Conservation (phyloP, 1,140 invertebrate species). For the Penaeus vannamei region DNA sequence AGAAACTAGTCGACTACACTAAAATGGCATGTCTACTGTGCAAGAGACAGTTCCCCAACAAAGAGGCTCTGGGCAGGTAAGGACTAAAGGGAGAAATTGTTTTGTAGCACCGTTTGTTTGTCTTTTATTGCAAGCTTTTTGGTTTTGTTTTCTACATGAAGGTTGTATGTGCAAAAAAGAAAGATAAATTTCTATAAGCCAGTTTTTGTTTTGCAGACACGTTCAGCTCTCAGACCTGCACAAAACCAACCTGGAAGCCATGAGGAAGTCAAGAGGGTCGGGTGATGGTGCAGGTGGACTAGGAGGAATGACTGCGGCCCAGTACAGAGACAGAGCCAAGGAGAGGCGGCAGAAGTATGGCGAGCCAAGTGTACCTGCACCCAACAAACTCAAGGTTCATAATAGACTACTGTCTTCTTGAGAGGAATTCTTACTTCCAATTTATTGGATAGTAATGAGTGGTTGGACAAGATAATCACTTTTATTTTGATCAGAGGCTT, state of each 20-base stretch:
- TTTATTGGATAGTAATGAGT: background rate
- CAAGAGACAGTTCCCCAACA: constrained; percentile 93
- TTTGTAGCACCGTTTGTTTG: too few relatives aligned
- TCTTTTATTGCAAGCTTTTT: too few relatives aligned
- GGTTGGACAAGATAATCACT: too few relatives aligned
- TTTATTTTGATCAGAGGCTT: too few relatives aligned
- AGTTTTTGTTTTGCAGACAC: constrained; percentile 77
- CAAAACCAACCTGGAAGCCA: constrained; percentile 89
- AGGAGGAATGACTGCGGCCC: constrained; percentile 70
- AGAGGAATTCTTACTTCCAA: background rate
- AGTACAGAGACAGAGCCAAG: constrained; percentile 95
- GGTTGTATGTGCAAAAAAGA: too few relatives aligned
- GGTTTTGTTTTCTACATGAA: too few relatives aligned
- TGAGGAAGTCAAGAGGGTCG: constrained; percentile 76
- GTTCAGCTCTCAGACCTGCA: constrained; percentile 95
- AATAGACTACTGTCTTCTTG: background rate
- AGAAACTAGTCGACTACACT: constrained; percentile 83
- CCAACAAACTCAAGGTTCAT: constrained; percentile 67
- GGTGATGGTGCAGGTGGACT: constrained; percentile 72
- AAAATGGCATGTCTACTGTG: constrained; percentile 96
- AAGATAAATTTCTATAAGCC: background rate
- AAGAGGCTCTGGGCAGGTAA: constrained; percentile 84
- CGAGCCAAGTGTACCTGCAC: constrained; percentile 84
- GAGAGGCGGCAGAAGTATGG: constrained; percentile 96
- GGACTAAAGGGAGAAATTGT: background rate